These are phyloP conservation scores for Pterostichus niger DNA, from an alignment of 2,888 invertebrate species.

Conservation along the genomic window DNA sequence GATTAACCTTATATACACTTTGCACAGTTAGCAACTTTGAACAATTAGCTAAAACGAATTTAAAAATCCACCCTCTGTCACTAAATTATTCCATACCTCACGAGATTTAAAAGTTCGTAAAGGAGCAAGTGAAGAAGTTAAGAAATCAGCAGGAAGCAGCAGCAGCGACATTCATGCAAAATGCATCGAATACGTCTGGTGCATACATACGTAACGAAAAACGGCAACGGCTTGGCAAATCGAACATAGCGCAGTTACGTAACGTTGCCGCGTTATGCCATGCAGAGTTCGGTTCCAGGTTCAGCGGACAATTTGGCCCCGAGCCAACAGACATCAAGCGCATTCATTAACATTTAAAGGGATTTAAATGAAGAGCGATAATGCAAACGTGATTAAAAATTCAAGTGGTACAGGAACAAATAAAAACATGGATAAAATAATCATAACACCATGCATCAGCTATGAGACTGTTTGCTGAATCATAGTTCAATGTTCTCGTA, in stretches of 20 bases:
- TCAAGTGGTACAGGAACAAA: not conserved
- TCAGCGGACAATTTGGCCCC: slow-evolving; percentile 38
- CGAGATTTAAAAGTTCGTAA: not conserved
- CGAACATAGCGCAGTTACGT: slow-evolving; percentile 29
- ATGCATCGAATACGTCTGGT: slow-evolving; percentile 20
- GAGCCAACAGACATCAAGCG: slow-evolving; percentile 38
- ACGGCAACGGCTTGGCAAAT: slow-evolving; percentile 38
- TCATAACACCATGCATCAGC: too few relatives aligned
- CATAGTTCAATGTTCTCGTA: too few relatives aligned
- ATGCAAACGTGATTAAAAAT: slow-evolving; percentile 57
- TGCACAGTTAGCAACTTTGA: too few relatives aligned
- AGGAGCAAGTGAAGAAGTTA: slow-evolving; percentile 1
- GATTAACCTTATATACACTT: too few relatives aligned
- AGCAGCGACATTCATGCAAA: slow-evolving; percentile 31
- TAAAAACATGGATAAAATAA: too few relatives aligned
- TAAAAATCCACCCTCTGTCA: not conserved
- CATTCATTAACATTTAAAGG: slow-evolving; percentile 61
- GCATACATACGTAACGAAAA: slow-evolving; percentile 41
- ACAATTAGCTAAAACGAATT: not conserved
- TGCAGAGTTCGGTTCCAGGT: slow-evolving; percentile 22
- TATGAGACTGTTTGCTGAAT: too few relatives aligned
- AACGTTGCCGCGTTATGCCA: not conserved
- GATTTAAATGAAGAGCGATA: slow-evolving; percentile 61
- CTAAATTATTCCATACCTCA: not conserved
- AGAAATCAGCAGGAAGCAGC: slow-evolving; percentile 11